phyloP scores from a whole-genome alignment of 2,797 vertebrate genomes.

The Phrynocephalus vlangalii region DNA sequence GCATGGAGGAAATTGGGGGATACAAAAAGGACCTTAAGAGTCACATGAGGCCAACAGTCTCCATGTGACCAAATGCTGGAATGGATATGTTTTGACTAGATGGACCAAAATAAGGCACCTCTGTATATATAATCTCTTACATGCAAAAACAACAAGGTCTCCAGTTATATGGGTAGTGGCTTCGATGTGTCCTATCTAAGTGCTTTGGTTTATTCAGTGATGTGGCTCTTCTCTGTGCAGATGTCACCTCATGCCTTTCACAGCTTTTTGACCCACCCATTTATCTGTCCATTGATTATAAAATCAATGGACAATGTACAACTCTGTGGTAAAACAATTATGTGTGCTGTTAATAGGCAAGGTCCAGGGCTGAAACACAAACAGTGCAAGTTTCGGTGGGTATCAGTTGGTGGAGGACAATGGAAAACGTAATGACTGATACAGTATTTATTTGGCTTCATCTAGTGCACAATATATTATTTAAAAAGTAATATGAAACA shows the following conservation, averaged over 20 bases:
- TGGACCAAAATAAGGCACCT: not conserved
- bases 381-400: not conserved
- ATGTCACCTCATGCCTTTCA: not conserved
- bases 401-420: not conserved
- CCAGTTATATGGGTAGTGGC: no score
- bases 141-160: not conserved
- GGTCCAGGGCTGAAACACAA: not conserved
- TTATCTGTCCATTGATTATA: slow-evolving; percentile 24
- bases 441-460: not conserved
- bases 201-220: not conserved
- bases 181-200: not conserved
- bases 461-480: not conserved
- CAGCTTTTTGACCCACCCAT: slow-evolving; percentile 17
- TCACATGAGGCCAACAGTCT: no score
- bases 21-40: no score
- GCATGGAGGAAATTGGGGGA: no score
- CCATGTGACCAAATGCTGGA: no score
- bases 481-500: not conserved
- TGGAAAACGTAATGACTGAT: not conserved
- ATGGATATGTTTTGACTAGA: not conserved
- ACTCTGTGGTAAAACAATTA: slow-evolving; percentile 34
- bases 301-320: slow-evolving; percentile 20
- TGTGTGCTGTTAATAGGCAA: slow-evolving; percentile 3
- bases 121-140: not conserved
- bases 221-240: not conserved